Conservation (phyloP, 2,888 invertebrate genomes). For the Sericinus montela region DNA sequence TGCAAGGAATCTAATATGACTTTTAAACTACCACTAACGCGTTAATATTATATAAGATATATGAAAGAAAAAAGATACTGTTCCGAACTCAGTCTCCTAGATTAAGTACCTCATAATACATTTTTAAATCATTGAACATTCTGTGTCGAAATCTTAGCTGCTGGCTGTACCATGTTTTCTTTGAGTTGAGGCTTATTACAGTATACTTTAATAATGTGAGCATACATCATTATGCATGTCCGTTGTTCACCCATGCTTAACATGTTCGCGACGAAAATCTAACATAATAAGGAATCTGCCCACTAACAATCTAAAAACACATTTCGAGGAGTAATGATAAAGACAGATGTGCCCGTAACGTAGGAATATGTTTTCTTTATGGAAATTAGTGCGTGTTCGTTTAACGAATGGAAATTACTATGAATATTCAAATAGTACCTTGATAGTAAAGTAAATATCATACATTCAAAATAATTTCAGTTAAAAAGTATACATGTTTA, state of each 20-base stretch:
- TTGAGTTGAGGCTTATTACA: constrained; percentile 56
- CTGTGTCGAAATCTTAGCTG: constrained; percentile 19
- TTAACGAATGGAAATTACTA: constrained; percentile 7
- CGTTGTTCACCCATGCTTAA: constrained; percentile 50
- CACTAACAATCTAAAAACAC: constrained; percentile 34
- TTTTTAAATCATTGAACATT: too few relatives aligned
- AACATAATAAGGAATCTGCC: constrained; percentile 32
- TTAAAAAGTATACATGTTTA: too few relatives aligned
- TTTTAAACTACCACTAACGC: too few relatives aligned
- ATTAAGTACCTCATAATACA: too few relatives aligned
- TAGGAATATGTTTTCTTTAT: constrained; percentile 45
- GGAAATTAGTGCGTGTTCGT: constrained; percentile 31
- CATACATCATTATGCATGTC: constrained; percentile 64
- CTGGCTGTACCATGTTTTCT: constrained; percentile 47
- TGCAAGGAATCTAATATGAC: too few relatives aligned
- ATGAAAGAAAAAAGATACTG: too few relatives aligned
- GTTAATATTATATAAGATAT: too few relatives aligned
- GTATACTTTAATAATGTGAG: constrained; percentile 59
- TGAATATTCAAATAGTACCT: constrained; percentile 7
- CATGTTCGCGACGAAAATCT: constrained; percentile 34
- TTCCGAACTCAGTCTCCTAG: too few relatives aligned
- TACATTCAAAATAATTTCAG: too few relatives aligned
- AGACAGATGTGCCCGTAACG: constrained; percentile 26
- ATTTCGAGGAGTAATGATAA: constrained; percentile 52
- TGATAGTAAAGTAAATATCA: constrained; percentile 1